Conservation (phyloP, 1,140 invertebrate species). For the Lasaia peninsularis region DNA sequence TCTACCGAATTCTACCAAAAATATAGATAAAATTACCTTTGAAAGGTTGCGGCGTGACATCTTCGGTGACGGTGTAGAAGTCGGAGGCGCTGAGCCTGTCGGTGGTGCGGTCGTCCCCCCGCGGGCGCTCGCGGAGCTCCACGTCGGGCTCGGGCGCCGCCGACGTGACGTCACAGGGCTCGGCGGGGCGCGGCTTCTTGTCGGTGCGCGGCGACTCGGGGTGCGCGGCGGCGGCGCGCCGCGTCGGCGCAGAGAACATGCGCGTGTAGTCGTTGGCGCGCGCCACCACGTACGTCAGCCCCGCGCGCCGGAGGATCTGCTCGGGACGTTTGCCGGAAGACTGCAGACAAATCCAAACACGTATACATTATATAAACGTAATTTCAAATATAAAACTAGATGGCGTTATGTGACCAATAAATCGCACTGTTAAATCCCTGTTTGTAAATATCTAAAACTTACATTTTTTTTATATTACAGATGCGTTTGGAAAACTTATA, state of each 20-base stretch:
- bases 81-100: constrained; percentile 70
- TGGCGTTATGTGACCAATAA: too few relatives aligned
- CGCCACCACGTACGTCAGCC: constrained; percentile 76
- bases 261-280: constrained; percentile 75
- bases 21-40: constrained; percentile 48
- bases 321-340: constrained; percentile 44
- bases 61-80: constrained; percentile 70
- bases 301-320: constrained; percentile 59
- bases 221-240: constrained; percentile 55
- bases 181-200: constrained; percentile 59
- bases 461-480: too few relatives aligned
- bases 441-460: too few relatives aligned
- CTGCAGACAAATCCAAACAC: constrained; percentile 27
- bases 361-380: too few relatives aligned
- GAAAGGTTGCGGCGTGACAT: constrained; percentile 69
- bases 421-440: too few relatives aligned
- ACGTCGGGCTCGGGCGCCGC: constrained; percentile 53
- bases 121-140: constrained; percentile 44
- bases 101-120: constrained; percentile 28
- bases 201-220: constrained; percentile 60
- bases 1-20: too few relatives aligned
- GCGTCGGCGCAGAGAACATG: constrained; percentile 70
- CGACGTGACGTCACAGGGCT: too few relatives aligned
- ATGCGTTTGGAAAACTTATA: too few relatives aligned
- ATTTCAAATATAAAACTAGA: not conserved